Base-by-base conservation (phyloP, 2,888 invertebrate genomes). In the Agapostemon virescens region DNA sequence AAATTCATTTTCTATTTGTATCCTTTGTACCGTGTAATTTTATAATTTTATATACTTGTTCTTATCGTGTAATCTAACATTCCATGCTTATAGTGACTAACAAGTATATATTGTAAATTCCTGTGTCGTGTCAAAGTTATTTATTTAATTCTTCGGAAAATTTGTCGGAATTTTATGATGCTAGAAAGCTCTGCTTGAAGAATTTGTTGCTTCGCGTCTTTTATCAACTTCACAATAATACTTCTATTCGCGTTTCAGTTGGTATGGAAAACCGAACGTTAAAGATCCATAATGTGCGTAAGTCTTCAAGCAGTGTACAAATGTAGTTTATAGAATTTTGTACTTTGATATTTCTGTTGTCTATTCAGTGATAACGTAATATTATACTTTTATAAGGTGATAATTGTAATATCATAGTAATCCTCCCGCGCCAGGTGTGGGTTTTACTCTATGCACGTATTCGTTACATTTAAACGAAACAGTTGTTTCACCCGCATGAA, bases 251-350 rank as follows among this genome's bases (percentile, higher is more conserved):
- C 64, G 30, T 11, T 78, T 75, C 15, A 49, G 38, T 71, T 61
- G 7, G 38, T 61, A 69, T 61, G 72, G 17, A 4, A 78, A 76
- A 55, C 69, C 72, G 73, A 84, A 64, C 64, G 80, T 80, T 77
- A 77, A 69, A 73, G 38, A 64, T 69, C 1, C 1, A 40, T 30
- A 55, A 30, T 55, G 77, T 74, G 74, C 74, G 74, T 58, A 67
- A 64, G 82, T 82, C 86, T 85, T 87, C 86, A 86, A 86, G 89
- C 85, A 86, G 87, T 87, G 89, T 90, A 90, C 89, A 90, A 90
- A 89, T 86, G 75, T 90, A 87, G 86, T 82, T 87, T 79, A 84
- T 90, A 90, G 88, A 70, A 89, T 90, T 90, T 90, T 85, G 81
- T 90, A 90, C 86, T 88, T 87, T 86, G 84, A 70, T 86, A 87